These are phyloP conservation scores for Mimumesa dahlbomi DNA, from an alignment of 2,888 invertebrate species.

Conservation along the genomic window DNA sequence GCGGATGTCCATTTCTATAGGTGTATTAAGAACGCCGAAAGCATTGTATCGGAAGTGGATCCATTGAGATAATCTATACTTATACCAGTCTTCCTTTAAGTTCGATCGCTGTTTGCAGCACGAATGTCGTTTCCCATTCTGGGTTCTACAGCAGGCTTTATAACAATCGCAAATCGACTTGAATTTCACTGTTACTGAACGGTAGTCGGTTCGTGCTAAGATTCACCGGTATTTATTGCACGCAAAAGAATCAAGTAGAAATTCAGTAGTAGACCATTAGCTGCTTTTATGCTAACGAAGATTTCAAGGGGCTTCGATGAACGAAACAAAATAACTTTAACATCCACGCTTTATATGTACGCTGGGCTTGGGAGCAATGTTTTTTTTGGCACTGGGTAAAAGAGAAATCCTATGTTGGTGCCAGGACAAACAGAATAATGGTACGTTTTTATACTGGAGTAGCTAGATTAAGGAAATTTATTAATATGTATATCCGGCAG, in stretches of 20 bases:
- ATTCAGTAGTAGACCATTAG: no score
- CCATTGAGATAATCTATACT: conserved; percentile 56
- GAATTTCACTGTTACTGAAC: no score
- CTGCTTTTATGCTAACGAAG: no score
- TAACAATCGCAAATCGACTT: no score
- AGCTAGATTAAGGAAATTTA: neutral
- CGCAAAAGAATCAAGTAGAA: no score
- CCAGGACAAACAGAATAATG: neutral
- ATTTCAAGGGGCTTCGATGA: no score
- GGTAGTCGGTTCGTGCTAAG: no score
- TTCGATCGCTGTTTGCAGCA: conserved; percentile 29
- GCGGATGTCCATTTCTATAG: neutral
- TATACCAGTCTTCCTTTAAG: conserved; percentile 20
- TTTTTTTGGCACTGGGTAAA: neutral
- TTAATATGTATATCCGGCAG: conserved; percentile 2
- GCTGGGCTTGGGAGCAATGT: neutral
- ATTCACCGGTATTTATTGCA: no score
- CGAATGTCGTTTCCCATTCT: neutral
- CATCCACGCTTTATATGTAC: neutral
- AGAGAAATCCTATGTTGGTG: neutral
- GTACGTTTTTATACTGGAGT: neutral
- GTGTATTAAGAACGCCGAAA: conserved; percentile 1
- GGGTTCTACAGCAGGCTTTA: no score
- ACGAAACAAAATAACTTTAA: no score
- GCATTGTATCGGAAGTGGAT: conserved; percentile 53